Percentiles rank a stretch among this genome's conserved stretches.
These are phyloP conservation scores for Cathartes aura DNA, from an alignment of 2,113 vertebrate species.

Conservation along the genomic window DNA sequence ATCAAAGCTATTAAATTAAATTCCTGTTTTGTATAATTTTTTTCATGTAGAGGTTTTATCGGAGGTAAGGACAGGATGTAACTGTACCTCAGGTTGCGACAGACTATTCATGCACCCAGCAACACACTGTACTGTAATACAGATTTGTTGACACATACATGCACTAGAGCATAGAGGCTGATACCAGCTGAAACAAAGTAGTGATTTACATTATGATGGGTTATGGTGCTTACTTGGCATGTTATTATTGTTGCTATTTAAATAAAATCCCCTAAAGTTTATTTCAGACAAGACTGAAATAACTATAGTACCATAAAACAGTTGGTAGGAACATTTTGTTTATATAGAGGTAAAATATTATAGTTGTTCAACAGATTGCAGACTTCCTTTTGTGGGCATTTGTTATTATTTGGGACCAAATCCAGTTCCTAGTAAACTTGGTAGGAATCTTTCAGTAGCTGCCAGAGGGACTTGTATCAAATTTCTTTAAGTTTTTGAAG, in stretches of 20 bases:
- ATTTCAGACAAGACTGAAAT: not conserved
- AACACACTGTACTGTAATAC: not conserved
- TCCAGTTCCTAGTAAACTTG: constrained; percentile 11
- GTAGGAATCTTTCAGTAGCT: not conserved
- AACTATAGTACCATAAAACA: not conserved
- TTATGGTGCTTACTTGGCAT: not conserved
- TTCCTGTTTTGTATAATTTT: not conserved
- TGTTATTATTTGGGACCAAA: constrained; percentile 13
- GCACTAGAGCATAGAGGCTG: not conserved
- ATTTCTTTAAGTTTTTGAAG: not conserved
- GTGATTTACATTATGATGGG: not conserved
- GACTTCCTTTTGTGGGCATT: constrained; percentile 35
- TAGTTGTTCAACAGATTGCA: not conserved
- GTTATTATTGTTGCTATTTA: not conserved
- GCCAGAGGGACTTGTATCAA: not conserved
- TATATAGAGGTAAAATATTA: not conserved
- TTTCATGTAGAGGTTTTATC: not conserved
- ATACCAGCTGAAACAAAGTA: not conserved
- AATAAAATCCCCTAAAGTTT: not conserved
- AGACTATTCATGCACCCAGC: not conserved
- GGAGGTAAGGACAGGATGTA: not conserved
- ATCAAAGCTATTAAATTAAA: not conserved
- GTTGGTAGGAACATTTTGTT: not conserved
- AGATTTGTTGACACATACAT: not conserved
- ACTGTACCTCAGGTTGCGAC: not conserved